These are phyloP conservation scores for Apodemia hepburni DNA, from an alignment of 2,888 invertebrate species.

Conservation along the genomic window DNA sequence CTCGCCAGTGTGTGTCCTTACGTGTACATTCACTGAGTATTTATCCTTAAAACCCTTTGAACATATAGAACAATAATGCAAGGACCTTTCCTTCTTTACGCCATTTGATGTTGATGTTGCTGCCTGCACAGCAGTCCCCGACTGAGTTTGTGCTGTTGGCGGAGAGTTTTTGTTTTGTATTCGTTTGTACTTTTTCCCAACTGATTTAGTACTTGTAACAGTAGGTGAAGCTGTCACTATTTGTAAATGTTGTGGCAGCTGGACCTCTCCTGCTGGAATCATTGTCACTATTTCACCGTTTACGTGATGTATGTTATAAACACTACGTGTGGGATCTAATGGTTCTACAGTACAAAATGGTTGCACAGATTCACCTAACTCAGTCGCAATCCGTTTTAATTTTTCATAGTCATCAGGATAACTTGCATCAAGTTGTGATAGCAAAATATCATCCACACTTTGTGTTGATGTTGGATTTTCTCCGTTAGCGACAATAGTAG, in stretches of 20 bases:
- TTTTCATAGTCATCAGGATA: slow-evolving; percentile 92
- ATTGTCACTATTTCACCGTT: slow-evolving; percentile 70
- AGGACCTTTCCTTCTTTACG: slow-evolving; percentile 91
- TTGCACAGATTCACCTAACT: slow-evolving; percentile 88
- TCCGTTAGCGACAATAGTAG: slow-evolving; percentile 63
- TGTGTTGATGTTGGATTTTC: slow-evolving; percentile 80
- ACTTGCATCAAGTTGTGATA: slow-evolving; percentile 84
- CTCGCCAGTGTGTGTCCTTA: slow-evolving; percentile 98
- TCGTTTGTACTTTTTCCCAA: slow-evolving; percentile 86
- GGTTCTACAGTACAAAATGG: slow-evolving; percentile 83
- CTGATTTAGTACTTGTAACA: slow-evolving; percentile 82
- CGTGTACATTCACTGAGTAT: slow-evolving; percentile 98
- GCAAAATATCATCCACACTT: slow-evolving; percentile 84
- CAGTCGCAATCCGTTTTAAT: slow-evolving; percentile 90
- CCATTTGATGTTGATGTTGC: slow-evolving; percentile 84
- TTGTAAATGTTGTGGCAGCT: slow-evolving; percentile 73
- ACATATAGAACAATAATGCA: slow-evolving; percentile 96
- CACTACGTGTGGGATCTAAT: slow-evolving; percentile 69
- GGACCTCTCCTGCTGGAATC: slow-evolving; percentile 68
- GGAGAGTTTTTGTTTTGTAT: slow-evolving; percentile 76
- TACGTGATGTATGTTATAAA: slow-evolving; percentile 79
- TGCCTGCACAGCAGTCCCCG: slow-evolving; percentile 61
- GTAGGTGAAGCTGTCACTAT: slow-evolving; percentile 81
- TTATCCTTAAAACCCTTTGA: slow-evolving; percentile 97
- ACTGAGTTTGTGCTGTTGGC: slow-evolving; percentile 55